These are phyloP conservation scores for Haliclona indistincta DNA, from an alignment of 37 sponge, comb jelly and placozoan species.

Conservation along the genomic window DNA sequence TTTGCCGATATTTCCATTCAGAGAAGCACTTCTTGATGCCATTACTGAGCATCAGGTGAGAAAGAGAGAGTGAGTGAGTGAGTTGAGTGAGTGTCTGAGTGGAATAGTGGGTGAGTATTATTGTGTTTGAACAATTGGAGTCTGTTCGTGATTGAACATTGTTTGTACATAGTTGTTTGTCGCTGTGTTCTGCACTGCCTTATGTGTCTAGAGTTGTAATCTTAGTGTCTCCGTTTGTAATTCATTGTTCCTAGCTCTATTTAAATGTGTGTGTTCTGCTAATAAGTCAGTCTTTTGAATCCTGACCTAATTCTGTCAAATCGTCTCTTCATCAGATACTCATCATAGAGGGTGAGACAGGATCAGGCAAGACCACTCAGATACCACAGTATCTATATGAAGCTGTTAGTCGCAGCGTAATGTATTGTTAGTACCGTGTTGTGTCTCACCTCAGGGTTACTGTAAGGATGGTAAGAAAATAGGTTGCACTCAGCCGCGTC, in stretches of 20 bases:
- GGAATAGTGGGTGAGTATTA: too few relatives aligned
- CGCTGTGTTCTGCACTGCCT: neutral
- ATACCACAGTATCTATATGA: slow-evolving; percentile 97
- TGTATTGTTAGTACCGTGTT: neutral
- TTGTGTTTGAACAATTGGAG: neutral
- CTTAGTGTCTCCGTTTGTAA: too few relatives aligned
- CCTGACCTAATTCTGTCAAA: neutral
- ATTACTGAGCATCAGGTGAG: slow-evolving; percentile 87
- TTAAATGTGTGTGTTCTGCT: too few relatives aligned
- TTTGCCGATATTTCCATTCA: slow-evolving; percentile 89
- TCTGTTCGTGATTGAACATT: neutral
- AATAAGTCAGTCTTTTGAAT: too few relatives aligned
- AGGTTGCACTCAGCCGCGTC: slow-evolving; percentile 97
- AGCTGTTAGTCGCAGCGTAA: slow-evolving; percentile 55
- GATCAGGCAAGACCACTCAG: slow-evolving; percentile 99
- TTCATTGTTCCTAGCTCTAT: too few relatives aligned
- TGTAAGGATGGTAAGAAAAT: slow-evolving; percentile 79
- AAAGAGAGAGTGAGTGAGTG: too few relatives aligned
- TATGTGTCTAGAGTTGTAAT: too few relatives aligned
- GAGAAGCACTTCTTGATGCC: slow-evolving; percentile 85
- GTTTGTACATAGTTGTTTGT: neutral
- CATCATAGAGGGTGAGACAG: slow-evolving; percentile 98
- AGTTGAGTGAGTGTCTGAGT: too few relatives aligned
- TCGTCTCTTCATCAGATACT: slow-evolving; percentile 68
- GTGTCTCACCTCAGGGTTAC: slow-evolving; percentile 60